Base-by-base conservation (phyloP, 1,140 invertebrate species). In the Ericerus pela region DNA sequence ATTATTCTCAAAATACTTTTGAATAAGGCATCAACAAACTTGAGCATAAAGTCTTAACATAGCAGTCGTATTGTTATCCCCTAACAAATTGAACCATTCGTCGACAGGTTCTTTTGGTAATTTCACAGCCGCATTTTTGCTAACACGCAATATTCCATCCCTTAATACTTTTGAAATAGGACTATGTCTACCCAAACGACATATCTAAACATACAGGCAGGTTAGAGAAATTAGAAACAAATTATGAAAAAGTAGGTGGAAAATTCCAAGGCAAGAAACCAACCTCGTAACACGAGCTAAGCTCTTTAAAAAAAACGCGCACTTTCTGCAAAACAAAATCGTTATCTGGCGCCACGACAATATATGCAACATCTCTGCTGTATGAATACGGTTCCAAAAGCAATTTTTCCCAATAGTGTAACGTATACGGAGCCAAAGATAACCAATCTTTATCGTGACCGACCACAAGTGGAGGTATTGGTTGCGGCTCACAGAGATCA, bases 361-460 rank as follows among this genome's bases (percentile, higher is more conserved):
- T 77, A 66, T 98, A 99, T 3, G 89, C 90, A 2, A 98, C 80
- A 67, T 99, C 93, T 24, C 93, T 76, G 0, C 84, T 76, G 64
- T 89, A 88, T 6, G 91, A 84, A 68, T 94, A 97, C 0, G 96
- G 96, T 68, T 97, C 93, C 2, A 99, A 70, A 0, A 90, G 72
- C 1, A 96, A 73, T 64, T 92, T 89, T 68, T 97, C 93, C 94
- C 94, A 97, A 65, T 88, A 91, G 56, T 87, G 84, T 22, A 98
- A 73, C 16, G 90, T 87, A 67, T 92, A 89, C 0, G 94, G 94
- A 11, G 91, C 89, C 22, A 96, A 70, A 1, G 88, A 85, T 2
- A 97, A 69, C 88, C 91, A 96, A 69, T 98, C 94, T 64, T 89
- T 85, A 62, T 97, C 94, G 70, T 90, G 84, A 1, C 92, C 92